These are phyloP conservation scores for Vanessa atalanta DNA, from an alignment of 1,140 invertebrate genomes.

Conservation along the genomic window DNA sequence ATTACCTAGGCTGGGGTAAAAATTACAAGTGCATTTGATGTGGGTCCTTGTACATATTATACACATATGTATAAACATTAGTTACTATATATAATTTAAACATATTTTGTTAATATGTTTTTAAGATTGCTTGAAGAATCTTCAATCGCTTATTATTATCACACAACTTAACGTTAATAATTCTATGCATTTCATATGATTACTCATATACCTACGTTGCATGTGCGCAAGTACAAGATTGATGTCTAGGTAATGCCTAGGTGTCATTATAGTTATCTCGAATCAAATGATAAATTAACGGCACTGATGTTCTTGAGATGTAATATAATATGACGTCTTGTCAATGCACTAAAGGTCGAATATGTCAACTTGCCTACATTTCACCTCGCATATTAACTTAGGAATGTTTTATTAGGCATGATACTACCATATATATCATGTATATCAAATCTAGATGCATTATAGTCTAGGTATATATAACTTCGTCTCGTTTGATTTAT, in stretches of 20 bases:
- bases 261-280: slow-evolving; percentile 18
- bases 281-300: slow-evolving; percentile 46
- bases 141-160: too few species aligned
- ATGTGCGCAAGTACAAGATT: background rate
- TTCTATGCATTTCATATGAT: background rate
- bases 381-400: slow-evolving; percentile 15
- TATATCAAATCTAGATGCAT: too few species aligned
- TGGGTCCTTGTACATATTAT: background rate
- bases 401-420: background rate
- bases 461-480: too few species aligned
- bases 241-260: slow-evolving; percentile 5
- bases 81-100: too few species aligned
- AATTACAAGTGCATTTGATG: background rate
- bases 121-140: too few species aligned
- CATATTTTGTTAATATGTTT: too few species aligned
- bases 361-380: slow-evolving; percentile 11
- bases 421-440: too few species aligned
- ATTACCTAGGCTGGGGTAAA: background rate
- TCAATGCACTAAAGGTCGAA: slow-evolving; percentile 11
- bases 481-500: too few species aligned
- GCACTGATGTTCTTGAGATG: slow-evolving; percentile 52
- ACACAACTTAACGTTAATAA: too few species aligned
- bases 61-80: too few species aligned
- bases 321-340: slow-evolving; percentile 19
- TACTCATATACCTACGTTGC: background rate